Evolutionary conservation across 2,797 vertebrate species (phyloP), one percentile per base, ranked within the genome.

Genomic region (Poecilia gillii): DNA sequence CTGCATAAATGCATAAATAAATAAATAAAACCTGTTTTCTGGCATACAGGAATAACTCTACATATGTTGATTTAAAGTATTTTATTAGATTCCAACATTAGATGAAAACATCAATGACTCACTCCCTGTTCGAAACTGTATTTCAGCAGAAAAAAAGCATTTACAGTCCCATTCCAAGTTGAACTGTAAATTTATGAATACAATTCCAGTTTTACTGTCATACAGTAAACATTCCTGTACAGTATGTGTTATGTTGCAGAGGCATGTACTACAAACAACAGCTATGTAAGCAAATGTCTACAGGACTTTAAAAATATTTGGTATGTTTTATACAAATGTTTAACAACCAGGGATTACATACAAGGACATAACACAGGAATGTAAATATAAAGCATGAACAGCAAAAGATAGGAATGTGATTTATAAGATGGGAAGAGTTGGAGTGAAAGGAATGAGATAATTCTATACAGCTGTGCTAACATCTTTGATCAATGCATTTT

Each of bases 91-190:
- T 83, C 64, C 74, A 81, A 76, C 68, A 81, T 71, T 55, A n/a
- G 25, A 55, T 81, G 81, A 20, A 82, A 84, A 81, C 49, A 72
- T 81, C 75, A 55, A 33, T 59, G 41, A 18, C 78, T 28, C 64
- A 13, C 74, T 72, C 41, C 18, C 72, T 36, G 25, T 55, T 76
- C 59, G 55, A 47, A 78, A 78, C 43, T 28, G 47, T 18, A 62
- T 39, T 45, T 47, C 62, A 77, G 75, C 74, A 76, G 20, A 81
- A 72, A 45, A 33, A 25, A 53, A 25, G 2, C 51, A 53, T 33
- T 33, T 31, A 33, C 6, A 33, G 13, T 7, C 11, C 20, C 0
- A 12, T 23, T 39, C 7, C 64, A 66, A 66, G 39, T 20, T 23
- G 18, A 39, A 66, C 33, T 9, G 16, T 9, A 23, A 2, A 13